Evolutionary conservation across 2,888 invertebrate genomes (phyloP).

Genomic region (Drosophila barbarae): DNA sequence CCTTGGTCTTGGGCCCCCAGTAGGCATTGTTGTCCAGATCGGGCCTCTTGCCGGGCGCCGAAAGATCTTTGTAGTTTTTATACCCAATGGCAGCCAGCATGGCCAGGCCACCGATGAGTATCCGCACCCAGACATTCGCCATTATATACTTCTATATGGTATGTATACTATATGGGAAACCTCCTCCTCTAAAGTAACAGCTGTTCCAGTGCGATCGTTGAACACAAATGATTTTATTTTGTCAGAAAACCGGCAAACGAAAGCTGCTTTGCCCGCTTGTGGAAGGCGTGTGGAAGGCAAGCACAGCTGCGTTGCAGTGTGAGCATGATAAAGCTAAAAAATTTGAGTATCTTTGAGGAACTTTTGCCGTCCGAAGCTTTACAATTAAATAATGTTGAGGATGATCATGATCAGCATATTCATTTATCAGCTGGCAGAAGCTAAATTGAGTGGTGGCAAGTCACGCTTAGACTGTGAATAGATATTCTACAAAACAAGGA

Average conservation of each 20-base stretch:
- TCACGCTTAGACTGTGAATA: conserved; percentile 24
- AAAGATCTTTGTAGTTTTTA: conserved; percentile 72
- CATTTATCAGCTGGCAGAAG: conserved; percentile 6
- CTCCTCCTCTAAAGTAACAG: background rate
- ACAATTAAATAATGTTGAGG: background rate
- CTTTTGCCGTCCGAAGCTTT: conserved; percentile 1
- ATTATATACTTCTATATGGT: conserved; percentile 3
- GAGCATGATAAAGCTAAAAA: conserved; percentile 20
- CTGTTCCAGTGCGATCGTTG: background rate
- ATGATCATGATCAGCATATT: conserved; percentile 13
- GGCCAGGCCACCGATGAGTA: conserved; percentile 62
- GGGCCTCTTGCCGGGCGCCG: conserved; percentile 71
- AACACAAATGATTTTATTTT: conserved; percentile 27
- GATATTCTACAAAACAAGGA: background rate
- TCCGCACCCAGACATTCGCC: conserved; percentile 58
- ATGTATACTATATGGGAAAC: background rate
- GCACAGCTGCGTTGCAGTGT: conserved; percentile 7
- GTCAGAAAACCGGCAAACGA: conserved; percentile 7
- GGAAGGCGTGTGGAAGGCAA: conserved; percentile 15
- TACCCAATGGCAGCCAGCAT: conserved; percentile 67
- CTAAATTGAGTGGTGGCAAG: background rate
- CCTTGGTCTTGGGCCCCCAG: conserved; percentile 76
- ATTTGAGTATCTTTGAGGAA: background rate
- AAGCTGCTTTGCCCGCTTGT: conserved; percentile 33
- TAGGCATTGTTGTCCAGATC: conserved; percentile 73